Conservation (phyloP, 1,140 invertebrate species). For the Diuraphis noxia region DNA sequence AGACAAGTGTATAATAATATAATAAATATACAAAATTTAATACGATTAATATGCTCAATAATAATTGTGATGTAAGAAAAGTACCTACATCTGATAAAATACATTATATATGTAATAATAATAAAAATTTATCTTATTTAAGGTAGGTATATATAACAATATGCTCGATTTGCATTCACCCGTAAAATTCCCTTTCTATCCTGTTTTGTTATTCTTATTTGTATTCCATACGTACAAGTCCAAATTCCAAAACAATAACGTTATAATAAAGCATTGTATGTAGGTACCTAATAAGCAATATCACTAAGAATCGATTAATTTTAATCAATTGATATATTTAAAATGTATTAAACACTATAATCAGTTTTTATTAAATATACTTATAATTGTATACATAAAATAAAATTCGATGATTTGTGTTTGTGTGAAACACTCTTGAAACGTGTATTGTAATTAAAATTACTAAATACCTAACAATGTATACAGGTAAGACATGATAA, state of each 20-base stretch:
- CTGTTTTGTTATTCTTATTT: background rate
- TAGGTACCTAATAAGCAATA: background rate
- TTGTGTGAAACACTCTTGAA: background rate
- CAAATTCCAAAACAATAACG: slow-evolving; percentile 27
- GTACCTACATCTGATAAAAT: background rate
- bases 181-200: slow-evolving; percentile 13
- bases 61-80: background rate
- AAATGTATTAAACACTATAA: background rate
- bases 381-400: background rate
- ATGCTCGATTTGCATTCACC: background rate
- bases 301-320: background rate
- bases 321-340: slow-evolving; percentile 11
- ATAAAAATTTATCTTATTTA: background rate
- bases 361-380: background rate
- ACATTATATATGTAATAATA: background rate
- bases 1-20: too few relatives aligned
- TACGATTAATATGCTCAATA: background rate
- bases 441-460: background rate
- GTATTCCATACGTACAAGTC: background rate
- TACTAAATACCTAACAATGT: too few relatives aligned
- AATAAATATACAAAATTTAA: too few relatives aligned
- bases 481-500: too few relatives aligned
- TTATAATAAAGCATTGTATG: background rate
- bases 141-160: background rate
- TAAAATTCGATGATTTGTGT: background rate